These are phyloP conservation scores for Orthosia incerta DNA, from an alignment of 2,888 invertebrate species.

Conservation along the genomic window DNA sequence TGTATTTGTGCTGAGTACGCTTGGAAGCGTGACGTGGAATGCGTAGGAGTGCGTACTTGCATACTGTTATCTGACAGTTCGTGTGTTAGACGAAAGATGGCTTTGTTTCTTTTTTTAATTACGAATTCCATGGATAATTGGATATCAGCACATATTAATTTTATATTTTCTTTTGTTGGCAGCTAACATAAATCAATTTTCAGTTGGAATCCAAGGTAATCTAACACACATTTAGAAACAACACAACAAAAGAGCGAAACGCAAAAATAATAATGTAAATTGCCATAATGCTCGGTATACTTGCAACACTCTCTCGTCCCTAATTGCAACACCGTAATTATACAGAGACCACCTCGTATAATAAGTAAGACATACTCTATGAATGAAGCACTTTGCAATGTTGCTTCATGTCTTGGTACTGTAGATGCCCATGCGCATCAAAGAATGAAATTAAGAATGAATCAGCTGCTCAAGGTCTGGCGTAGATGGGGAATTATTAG, in stretches of 20 bases:
- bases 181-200: not conserved
- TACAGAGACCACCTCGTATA: constrained; percentile 53
- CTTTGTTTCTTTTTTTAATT: constrained; percentile 25
- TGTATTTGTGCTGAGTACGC: constrained; percentile 51
- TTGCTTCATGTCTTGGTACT: constrained; percentile 34
- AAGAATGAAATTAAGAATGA: constrained; percentile 44
- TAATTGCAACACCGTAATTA: constrained; percentile 66
- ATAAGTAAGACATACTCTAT: constrained; percentile 44
- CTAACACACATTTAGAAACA: constrained; percentile 34
- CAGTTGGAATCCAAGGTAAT: constrained; percentile 11
- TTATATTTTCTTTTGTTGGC: not conserved
- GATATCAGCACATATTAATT: not conserved
- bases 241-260: constrained; percentile 41
- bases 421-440: constrained; percentile 18
- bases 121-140: constrained; percentile 17
- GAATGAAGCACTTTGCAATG: constrained; percentile 46
- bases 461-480: constrained; percentile 24
- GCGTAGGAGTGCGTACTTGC: constrained; percentile 48
- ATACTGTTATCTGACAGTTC: constrained; percentile 49
- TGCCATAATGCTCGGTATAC: constrained; percentile 52
- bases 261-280: constrained; percentile 52
- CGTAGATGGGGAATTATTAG: constrained; percentile 14
- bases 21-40: constrained; percentile 50
- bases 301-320: constrained; percentile 64
- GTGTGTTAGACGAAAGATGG: constrained; percentile 43